phyloP scores from a whole-genome alignment of 2,113 vertebrate genomes.

The Pomatostomus ruficeps region DNA sequence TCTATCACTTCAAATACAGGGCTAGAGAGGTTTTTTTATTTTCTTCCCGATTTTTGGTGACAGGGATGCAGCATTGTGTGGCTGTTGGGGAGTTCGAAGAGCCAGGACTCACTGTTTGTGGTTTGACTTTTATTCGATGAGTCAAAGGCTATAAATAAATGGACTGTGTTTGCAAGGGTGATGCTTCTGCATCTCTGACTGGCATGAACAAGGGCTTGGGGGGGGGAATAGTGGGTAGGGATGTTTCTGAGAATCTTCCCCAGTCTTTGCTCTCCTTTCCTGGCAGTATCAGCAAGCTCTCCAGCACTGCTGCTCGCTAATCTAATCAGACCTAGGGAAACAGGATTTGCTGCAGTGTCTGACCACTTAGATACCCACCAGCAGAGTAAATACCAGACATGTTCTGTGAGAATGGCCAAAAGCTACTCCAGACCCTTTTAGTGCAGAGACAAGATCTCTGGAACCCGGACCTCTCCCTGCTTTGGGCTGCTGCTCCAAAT shows the following conservation, averaged over 20 bases:
- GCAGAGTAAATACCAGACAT: neutral
- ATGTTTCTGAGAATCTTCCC: constrained; percentile 7
- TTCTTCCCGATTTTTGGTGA: too few relatives aligned
- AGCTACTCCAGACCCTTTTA: neutral
- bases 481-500: neutral
- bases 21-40: too few relatives aligned
- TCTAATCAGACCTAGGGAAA: neutral
- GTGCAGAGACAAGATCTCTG: neutral
- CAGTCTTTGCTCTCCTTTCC: neutral
- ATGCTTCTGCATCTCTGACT: neutral
- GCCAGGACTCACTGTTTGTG: neutral
- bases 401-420: neutral
- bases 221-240: neutral
- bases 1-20: too few relatives aligned
- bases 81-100: neutral
- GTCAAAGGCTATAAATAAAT: neutral
- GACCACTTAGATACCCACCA: neutral
- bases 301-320: constrained; percentile 4
- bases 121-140: neutral
- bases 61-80: neutral
- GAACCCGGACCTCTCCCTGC: neutral
- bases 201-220: neutral
- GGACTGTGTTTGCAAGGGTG: neutral
- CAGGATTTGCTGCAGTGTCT: neutral
- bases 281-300: constrained; percentile 1